These are phyloP conservation scores for Saccostrea glomerata DNA, from an alignment of 1,140 invertebrate species.

Conservation along the genomic window DNA sequence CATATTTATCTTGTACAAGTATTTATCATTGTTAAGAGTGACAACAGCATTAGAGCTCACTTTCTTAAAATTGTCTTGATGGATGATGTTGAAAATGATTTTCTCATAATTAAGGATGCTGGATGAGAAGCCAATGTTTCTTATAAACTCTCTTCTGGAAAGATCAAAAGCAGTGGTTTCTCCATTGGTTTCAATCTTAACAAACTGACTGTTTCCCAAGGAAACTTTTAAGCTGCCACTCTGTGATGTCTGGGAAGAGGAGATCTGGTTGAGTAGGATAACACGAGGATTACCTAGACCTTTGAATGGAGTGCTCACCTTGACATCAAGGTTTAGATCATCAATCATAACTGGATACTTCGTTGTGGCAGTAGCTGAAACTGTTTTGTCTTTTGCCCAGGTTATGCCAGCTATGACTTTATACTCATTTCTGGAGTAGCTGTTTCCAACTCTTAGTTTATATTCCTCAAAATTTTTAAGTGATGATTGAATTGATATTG, in stretches of 20 bases:
- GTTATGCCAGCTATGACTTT: constrained; percentile 38
- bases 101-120: constrained; percentile 44
- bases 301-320: constrained; percentile 38
- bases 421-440: constrained; percentile 6
- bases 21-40: constrained; percentile 52
- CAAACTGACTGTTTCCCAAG: constrained; percentile 45
- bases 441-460: constrained; percentile 41
- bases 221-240: neutral
- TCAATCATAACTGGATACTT: constrained; percentile 55
- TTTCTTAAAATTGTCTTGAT: constrained; percentile 57
- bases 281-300: constrained; percentile 39
- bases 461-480: constrained; percentile 58
- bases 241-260: neutral
- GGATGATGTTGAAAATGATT: constrained; percentile 52
- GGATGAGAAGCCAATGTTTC: constrained; percentile 51
- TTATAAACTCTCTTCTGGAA: constrained; percentile 50
- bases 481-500: constrained; percentile 54
- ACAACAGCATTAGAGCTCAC: constrained; percentile 49
- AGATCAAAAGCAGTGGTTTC: neutral
- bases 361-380: constrained; percentile 41
- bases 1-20: constrained; percentile 55
- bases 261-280: neutral
- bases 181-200: constrained; percentile 50
- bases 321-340: constrained; percentile 48
- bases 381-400: constrained; percentile 59